phyloP scores from a whole-genome alignment of 1,140 invertebrate species.

The Drepana arcuata region DNA sequence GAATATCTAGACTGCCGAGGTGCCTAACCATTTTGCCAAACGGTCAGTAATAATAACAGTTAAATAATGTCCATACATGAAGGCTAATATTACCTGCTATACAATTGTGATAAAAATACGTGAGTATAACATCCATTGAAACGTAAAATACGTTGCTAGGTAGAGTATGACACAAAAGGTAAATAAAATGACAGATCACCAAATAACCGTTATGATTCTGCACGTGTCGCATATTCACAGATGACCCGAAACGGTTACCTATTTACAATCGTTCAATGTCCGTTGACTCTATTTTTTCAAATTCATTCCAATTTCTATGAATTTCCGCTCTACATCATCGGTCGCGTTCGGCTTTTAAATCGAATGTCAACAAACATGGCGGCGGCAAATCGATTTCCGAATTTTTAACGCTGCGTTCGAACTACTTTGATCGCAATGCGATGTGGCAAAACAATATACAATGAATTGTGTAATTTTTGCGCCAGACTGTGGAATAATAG shows the following conservation, averaged over 20 bases:
- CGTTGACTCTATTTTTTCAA: slow-evolving; percentile 29
- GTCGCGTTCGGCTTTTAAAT: slow-evolving; percentile 18
- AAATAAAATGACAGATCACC: slow-evolving; percentile 7
- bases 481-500: too few relatives aligned
- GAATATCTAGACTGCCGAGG: too few relatives aligned
- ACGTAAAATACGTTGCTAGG: too few relatives aligned
- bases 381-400: slow-evolving; percentile 37
- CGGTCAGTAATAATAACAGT: too few relatives aligned
- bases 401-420: slow-evolving; percentile 31
- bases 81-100: too few relatives aligned
- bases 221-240: slow-evolving; percentile 27
- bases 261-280: slow-evolving; percentile 20
- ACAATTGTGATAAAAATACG: too few relatives aligned
- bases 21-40: too few relatives aligned
- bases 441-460: too few relatives aligned
- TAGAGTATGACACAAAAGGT: too few relatives aligned
- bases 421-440: slow-evolving; percentile 4
- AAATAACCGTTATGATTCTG: slow-evolving; percentile 29
- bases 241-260: slow-evolving; percentile 27
- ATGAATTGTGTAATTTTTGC: too few relatives aligned
- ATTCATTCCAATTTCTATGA: slow-evolving; percentile 21
- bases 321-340: slow-evolving; percentile 28
- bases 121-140: too few relatives aligned
- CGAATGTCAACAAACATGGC: slow-evolving; percentile 45
- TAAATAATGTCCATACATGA: too few relatives aligned